phyloP scores from a whole-genome alignment of 2,113 vertebrate species.

The Sialia sialis region DNA sequence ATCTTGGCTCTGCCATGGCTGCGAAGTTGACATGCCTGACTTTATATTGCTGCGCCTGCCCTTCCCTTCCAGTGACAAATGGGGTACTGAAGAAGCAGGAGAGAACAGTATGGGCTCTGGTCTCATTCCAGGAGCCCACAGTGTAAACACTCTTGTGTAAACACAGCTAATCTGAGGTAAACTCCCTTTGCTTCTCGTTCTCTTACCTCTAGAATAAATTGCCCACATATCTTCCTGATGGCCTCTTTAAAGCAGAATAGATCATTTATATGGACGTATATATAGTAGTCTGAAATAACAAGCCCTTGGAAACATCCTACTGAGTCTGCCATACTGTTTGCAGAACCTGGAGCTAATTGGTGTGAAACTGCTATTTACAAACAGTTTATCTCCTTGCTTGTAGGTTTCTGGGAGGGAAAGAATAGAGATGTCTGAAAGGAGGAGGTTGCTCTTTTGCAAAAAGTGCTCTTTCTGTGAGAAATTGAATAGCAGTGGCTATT shows the following conservation, averaged over 20 bases:
- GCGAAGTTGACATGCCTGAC: background rate
- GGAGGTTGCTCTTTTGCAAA: background rate
- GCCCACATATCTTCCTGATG: slow-evolving; percentile 42
- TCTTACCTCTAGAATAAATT: slow-evolving; percentile 28
- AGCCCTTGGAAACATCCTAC: background rate
- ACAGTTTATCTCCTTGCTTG: slow-evolving; percentile 29
- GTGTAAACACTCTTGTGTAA: background rate
- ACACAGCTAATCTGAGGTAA: slow-evolving; percentile 23
- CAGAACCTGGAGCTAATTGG: slow-evolving; percentile 35
- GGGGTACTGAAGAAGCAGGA: background rate
- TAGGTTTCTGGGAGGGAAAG: background rate
- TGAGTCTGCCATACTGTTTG: background rate
- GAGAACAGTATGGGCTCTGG: background rate
- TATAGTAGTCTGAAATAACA: slow-evolving; percentile 1
- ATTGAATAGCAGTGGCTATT: background rate
- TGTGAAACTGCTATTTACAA: slow-evolving; percentile 45
- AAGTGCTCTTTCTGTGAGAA: background rate
- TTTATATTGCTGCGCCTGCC: background rate
- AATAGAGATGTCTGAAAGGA: background rate
- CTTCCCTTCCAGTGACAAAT: background rate
- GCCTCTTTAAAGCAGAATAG: slow-evolving; percentile 38
- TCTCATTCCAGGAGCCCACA: background rate
- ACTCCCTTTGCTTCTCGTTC: background rate
- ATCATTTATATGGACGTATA: slow-evolving; percentile 61
- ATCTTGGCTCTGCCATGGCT: background rate